Evolutionary conservation across 2,113 vertebrate genomes (phyloP).

Genomic region (Trichomycterus rosablanca): DNA sequence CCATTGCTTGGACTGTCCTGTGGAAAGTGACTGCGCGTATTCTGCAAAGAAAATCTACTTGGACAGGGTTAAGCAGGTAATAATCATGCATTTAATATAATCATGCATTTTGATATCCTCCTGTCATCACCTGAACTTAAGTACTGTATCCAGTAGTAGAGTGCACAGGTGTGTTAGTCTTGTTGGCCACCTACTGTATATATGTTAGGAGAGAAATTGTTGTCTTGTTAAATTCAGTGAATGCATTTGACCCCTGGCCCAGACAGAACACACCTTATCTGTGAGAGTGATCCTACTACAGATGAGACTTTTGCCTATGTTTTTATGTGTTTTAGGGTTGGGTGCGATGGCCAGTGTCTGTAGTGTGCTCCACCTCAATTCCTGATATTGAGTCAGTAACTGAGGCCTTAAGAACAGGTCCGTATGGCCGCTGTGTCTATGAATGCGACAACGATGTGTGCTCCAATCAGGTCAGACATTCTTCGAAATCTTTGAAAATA

Average conservation of each 20-base stretch:
- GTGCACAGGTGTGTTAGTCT: no score
- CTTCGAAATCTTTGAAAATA: no score
- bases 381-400: conserved; percentile 75
- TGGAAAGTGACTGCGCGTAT: conserved; percentile 70
- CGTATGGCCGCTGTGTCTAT: conserved; percentile 79
- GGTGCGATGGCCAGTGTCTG: conserved; percentile 71
- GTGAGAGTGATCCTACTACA: no score
- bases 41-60: conserved; percentile 77
- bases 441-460: conserved; percentile 81
- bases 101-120: not conserved
- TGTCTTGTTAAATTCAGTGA: no score
- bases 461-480: conserved; percentile 71
- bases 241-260: no score
- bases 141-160: no score
- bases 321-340: conserved; percentile 53
- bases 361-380: conserved; percentile 63
- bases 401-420: conserved; percentile 66
- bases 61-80: conserved; percentile 64
- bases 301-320: no score
- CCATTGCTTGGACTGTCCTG: conserved; percentile 70
- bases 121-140: not conserved
- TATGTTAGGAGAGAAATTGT: no score
- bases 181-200: no score
- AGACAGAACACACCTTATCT: no score
- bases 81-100: not conserved